Percentiles rank a stretch among this genome's conserved stretches.
Conservation (phyloP, 1,140 invertebrate species). For the Drosophila chauvacae region DNA sequence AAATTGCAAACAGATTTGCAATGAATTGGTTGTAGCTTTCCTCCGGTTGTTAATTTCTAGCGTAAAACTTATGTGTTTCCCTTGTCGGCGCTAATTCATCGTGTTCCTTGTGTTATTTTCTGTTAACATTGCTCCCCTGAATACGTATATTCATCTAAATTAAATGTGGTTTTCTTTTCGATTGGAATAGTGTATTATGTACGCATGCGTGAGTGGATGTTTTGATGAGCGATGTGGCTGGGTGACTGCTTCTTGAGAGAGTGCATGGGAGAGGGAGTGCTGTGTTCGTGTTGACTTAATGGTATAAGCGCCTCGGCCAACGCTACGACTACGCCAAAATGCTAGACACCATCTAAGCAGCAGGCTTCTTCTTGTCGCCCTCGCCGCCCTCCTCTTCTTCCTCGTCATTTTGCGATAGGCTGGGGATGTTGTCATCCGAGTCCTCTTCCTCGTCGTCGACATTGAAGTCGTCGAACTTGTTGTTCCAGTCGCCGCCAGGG, state of each 20-base stretch:
- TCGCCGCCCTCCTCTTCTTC: conserved; percentile 71
- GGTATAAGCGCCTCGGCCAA: conserved; percentile 66
- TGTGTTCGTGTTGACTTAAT: conserved; percentile 62
- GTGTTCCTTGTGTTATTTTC: conserved; percentile 56
- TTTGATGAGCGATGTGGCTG: conserved; percentile 30
- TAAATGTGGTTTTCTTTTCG: conserved; percentile 47
- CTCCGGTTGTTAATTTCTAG: conserved; percentile 64
- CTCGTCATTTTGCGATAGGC: conserved; percentile 79
- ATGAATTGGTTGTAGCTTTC: conserved; percentile 78
- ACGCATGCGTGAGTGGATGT: conserved; percentile 49
- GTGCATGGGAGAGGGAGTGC: conserved; percentile 30
- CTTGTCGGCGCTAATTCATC: conserved; percentile 60
- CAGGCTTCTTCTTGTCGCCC: conserved; percentile 68
- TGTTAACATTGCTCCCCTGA: conserved; percentile 54
- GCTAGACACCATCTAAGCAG: conserved; percentile 57
- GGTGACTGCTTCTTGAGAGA: conserved; percentile 12
- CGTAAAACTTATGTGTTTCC: conserved; percentile 64
- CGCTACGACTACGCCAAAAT: conserved; percentile 72
- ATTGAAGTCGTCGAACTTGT: conserved; percentile 79
- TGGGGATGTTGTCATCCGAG: conserved; percentile 81
- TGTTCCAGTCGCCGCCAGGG: conserved; percentile 68
- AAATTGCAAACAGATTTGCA: conserved; percentile 75
- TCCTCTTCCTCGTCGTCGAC: conserved; percentile 76
- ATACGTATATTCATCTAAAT: conserved; percentile 62
- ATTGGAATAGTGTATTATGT: conserved; percentile 67